Evolutionary conservation across 2,888 invertebrate genomes (phyloP).

Genomic region (Anthrax anthrax): DNA sequence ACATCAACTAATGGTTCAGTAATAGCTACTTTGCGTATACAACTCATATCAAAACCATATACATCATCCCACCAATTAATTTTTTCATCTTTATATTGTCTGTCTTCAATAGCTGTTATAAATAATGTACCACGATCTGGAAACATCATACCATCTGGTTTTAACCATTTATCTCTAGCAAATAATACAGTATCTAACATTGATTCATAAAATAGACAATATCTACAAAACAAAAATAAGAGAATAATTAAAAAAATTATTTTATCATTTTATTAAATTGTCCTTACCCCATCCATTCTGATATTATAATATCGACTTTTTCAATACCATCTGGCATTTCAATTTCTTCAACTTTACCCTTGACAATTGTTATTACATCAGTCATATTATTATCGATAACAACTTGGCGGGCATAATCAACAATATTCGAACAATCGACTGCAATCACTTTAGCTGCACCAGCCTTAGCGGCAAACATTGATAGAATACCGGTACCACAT

Average conservation of each 20-base stretch:
- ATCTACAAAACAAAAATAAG: slow-evolving; percentile 29
- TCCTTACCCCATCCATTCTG: slow-evolving; percentile 64
- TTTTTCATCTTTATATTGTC: slow-evolving; percentile 99
- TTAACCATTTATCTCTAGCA: slow-evolving; percentile 96
- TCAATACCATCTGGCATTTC: slow-evolving; percentile 75
- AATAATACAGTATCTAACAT: slow-evolving; percentile 99
- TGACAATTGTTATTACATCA: slow-evolving; percentile 68
- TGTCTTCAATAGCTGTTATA: slow-evolving; percentile 86
- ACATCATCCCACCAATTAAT: slow-evolving; percentile 99
- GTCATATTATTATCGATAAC: slow-evolving; percentile 72
- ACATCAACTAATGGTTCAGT: slow-evolving; percentile 97
- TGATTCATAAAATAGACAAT: slow-evolving; percentile 91
- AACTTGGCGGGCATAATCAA: slow-evolving; percentile 92
- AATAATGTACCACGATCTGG: slow-evolving; percentile 89
- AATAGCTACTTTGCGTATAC: slow-evolving; percentile 93
- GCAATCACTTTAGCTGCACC: slow-evolving; percentile 92
- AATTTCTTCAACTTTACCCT: slow-evolving; percentile 93
- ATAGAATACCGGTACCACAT: slow-evolving; percentile 96
- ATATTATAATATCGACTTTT: slow-evolving; percentile 84
- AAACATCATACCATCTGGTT: slow-evolving; percentile 81
- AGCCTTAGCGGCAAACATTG: slow-evolving; percentile 99
- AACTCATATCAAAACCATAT: slow-evolving; percentile 99
- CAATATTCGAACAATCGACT: slow-evolving; percentile 97
- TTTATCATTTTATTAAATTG: not conserved
- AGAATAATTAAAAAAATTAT: not conserved